These are phyloP conservation scores for Telmatherina bonti DNA, from an alignment of 2,797 vertebrate genomes.

Conservation along the genomic window DNA sequence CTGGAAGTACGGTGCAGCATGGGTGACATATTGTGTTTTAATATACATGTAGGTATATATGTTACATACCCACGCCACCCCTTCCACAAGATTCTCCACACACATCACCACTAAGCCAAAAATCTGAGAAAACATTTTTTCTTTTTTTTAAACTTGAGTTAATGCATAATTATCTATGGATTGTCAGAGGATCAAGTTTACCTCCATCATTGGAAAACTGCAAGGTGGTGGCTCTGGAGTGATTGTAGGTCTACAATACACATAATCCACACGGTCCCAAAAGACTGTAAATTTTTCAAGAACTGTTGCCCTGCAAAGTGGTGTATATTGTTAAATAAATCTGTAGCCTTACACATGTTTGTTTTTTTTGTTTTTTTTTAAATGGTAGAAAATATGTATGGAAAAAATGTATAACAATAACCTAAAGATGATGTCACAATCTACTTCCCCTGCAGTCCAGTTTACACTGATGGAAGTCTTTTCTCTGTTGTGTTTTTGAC, in stretches of 20 bases:
- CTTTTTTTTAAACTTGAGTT: not conserved
- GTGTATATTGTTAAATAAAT: not conserved
- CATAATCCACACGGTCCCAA: not conserved
- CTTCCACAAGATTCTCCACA: accelerated
- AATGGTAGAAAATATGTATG: not conserved
- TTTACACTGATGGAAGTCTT: not conserved
- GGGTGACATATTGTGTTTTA: not conserved
- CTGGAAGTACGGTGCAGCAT: not conserved
- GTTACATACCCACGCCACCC: not conserved
- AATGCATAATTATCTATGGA: not conserved
- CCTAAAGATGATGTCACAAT: slow-evolving; percentile 50
- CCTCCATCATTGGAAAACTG: not conserved
- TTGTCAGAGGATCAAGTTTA: not conserved
- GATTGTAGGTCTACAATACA: not conserved
- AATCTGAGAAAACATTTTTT: not conserved
- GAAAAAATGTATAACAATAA: slow-evolving; percentile 13
- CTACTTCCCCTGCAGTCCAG: slow-evolving; percentile 38
- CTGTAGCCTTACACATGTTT: too few relatives aligned
- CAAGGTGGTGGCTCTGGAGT: not conserved
- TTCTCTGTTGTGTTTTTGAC: accelerated
- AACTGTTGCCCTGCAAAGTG: slow-evolving; percentile 25
- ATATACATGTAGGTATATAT: not conserved
- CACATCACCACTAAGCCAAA: accelerated
- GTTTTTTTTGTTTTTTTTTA: not conserved
- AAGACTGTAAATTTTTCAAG: accelerated